Evolutionary conservation across 2,888 invertebrate genomes (phyloP).

Genomic region (Pterostichus madidus): DNA sequence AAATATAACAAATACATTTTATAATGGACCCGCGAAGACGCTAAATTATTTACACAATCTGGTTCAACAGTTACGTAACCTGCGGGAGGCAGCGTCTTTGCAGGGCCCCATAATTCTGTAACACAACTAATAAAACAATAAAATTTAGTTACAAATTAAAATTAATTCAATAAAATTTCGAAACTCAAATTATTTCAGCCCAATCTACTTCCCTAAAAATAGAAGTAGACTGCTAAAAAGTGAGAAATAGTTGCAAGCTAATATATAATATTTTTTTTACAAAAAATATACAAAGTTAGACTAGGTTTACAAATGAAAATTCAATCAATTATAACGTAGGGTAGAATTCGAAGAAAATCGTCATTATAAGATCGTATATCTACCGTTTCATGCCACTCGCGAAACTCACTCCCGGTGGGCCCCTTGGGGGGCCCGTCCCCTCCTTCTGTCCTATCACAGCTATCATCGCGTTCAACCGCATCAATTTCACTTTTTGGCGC

Average conservation of each 20-base stretch:
- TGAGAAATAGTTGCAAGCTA: background rate
- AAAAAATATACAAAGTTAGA: slow-evolving; percentile 22
- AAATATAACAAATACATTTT: slow-evolving; percentile 61
- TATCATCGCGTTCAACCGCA: slow-evolving; percentile 26
- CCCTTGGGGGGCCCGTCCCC: too few species aligned
- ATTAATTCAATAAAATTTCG: background rate
- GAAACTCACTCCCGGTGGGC: slow-evolving; percentile 80
- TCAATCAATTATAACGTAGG: slow-evolving; percentile 98
- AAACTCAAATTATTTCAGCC: background rate
- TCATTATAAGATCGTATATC: slow-evolving; percentile 86
- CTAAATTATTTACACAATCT: background rate
- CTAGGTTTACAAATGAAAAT: slow-evolving; percentile 69
- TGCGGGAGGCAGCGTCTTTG: background rate
- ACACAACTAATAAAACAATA: slow-evolving; percentile 16
- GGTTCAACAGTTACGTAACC: background rate
- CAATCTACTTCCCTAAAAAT: background rate
- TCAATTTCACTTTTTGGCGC: slow-evolving; percentile 32
- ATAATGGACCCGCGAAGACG: background rate
- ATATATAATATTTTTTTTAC: slow-evolving; percentile 29
- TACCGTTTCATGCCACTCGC: slow-evolving; percentile 95
- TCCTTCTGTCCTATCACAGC: slow-evolving; percentile 65
- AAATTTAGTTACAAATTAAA: slow-evolving; percentile 1
- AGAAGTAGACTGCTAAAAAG: background rate
- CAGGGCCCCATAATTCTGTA: background rate
- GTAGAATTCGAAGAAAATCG: slow-evolving; percentile 93